A percentile compares a stretch with the other conserved stretches of the same genome.
Conservation (phyloP, 2,113 vertebrate species). For the Synodontis membranacea region DNA sequence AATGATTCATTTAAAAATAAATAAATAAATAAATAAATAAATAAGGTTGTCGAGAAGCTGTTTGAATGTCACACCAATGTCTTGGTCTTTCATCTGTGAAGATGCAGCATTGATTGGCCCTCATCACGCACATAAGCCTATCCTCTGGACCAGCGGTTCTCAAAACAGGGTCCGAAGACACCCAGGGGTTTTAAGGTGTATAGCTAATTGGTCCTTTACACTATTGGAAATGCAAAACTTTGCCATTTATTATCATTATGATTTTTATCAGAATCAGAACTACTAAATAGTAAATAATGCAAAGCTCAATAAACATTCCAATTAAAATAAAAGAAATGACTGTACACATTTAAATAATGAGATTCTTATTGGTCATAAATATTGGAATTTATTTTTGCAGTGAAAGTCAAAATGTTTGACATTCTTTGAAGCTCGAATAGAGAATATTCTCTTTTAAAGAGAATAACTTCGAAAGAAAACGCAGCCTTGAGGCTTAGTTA, state of each 20-base stretch:
- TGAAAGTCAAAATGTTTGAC: background rate
- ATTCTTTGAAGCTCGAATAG: too few species aligned
- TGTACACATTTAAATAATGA: background rate
- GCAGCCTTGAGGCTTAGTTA: background rate
- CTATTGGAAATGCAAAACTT: too few species aligned
- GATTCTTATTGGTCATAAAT: background rate
- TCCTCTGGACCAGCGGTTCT: background rate
- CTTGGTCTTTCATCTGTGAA: background rate
- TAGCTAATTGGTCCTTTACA: too few species aligned
- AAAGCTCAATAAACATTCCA: background rate
- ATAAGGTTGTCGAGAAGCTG: background rate
- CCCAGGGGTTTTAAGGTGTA: background rate
- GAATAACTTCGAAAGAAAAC: too few species aligned
- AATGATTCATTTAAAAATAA: background rate
- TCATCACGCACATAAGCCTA: background rate
- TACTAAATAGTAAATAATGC: too few species aligned
- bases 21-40: background rate
- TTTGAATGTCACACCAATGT: background rate
- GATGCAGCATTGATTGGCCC: background rate
- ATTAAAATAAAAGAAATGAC: background rate
- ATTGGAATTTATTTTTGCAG: background rate
- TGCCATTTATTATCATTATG: too few species aligned
- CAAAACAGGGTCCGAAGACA: background rate
- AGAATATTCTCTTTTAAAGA: too few species aligned
- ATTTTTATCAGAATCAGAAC: too few species aligned